Evolutionary conservation across 2,888 invertebrate genomes (phyloP).

Genomic region (Hesperia comma): DNA sequence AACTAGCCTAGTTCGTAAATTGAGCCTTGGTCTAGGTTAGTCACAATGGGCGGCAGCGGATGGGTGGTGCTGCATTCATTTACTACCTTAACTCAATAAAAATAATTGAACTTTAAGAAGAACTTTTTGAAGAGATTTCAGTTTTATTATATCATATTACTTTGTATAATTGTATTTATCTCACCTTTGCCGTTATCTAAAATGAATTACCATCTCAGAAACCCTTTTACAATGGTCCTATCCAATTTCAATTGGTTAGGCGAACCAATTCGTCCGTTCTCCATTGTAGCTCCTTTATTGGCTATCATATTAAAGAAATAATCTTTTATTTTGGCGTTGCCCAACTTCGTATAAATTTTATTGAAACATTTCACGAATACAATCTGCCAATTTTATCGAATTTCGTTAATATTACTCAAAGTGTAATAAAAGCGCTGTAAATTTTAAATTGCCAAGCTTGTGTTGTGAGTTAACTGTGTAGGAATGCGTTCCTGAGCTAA

Average conservation of each 20-base stretch:
- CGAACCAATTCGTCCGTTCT: not conserved
- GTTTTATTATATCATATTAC: not conserved
- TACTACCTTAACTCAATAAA: too few relatives aligned
- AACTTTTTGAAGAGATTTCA: too few relatives aligned
- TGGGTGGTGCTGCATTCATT: too few relatives aligned
- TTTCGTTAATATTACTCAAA: conserved; percentile 11
- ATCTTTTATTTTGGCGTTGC: conserved; percentile 7
- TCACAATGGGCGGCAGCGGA: too few relatives aligned
- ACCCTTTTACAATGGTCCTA: too few relatives aligned
- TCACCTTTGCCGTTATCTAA: not conserved
- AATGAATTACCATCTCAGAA: not conserved
- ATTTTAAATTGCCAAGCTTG: not conserved
- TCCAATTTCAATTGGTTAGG: too few relatives aligned
- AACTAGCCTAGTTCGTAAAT: too few relatives aligned
- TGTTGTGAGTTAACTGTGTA: conserved; percentile 7
- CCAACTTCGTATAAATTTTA: conserved; percentile 11
- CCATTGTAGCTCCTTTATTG: not conserved
- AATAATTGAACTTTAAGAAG: too few relatives aligned
- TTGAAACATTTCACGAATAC: conserved; percentile 7
- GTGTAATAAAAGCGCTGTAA: conserved; percentile 3
- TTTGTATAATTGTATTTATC: too few relatives aligned
- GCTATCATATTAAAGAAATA: conserved; percentile 8
- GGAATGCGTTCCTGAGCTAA: not conserved
- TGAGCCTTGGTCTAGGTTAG: too few relatives aligned
- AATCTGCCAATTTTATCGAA: conserved; percentile 2